Evolutionary conservation across 2,888 invertebrate genomes (phyloP).

Genomic region (Leptinotarsa haldemani): DNA sequence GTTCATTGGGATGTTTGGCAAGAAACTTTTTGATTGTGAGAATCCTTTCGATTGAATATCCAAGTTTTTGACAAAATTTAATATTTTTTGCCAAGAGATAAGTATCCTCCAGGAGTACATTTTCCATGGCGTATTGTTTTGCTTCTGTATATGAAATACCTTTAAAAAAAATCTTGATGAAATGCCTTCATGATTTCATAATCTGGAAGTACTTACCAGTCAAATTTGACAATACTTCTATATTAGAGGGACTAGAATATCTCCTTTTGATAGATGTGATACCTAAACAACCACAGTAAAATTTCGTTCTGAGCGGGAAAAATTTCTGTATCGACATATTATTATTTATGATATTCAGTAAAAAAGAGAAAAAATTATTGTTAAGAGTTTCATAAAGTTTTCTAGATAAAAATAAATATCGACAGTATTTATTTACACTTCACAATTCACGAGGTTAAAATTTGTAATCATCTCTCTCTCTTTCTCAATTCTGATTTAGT

Average conservation of each 20-base stretch:
- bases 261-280: neutral
- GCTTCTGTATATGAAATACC: slow-evolving; percentile 37
- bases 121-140: slow-evolving; percentile 39
- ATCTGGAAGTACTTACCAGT: slow-evolving; percentile 19
- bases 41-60: slow-evolving; percentile 69
- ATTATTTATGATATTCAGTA: too few species aligned
- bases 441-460: too few species aligned
- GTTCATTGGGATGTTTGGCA: slow-evolving; percentile 69
- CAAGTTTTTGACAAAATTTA: slow-evolving; percentile 61
- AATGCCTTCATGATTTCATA: neutral
- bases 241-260: neutral
- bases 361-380: too few species aligned
- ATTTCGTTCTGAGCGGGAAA: neutral
- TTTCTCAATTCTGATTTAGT: too few species aligned
- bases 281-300: neutral
- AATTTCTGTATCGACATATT: neutral
- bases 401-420: too few species aligned
- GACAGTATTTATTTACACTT: too few species aligned
- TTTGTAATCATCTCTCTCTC: too few species aligned
- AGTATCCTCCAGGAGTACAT: slow-evolving; percentile 44
- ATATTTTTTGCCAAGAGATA: slow-evolving; percentile 46
- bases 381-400: neutral
- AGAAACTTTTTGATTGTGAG: slow-evolving; percentile 69
- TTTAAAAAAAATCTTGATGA: slow-evolving; percentile 19
- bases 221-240: slow-evolving; percentile 26